Evolutionary conservation across 2,888 invertebrate species (phyloP), one percentile per base, ranked within the genome.

Genomic region (Acleris sparsana): DNA sequence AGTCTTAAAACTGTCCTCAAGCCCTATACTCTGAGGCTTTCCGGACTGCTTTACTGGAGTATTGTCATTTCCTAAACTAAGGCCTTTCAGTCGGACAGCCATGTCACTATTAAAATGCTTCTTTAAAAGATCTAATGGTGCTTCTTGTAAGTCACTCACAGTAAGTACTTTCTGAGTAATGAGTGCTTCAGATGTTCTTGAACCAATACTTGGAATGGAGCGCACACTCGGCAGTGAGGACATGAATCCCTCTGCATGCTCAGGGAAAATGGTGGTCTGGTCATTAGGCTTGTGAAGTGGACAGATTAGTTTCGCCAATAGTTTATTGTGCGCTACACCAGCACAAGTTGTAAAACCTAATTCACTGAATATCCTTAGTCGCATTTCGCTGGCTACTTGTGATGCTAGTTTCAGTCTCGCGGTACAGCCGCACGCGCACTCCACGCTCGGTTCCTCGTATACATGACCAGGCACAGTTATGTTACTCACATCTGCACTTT

Each of bases 241-340:
- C 92, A 97, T 93, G 73, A 97, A 94, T 69, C 92, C 92, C 60
- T 93, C 85, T 9, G 94, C 95, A 76, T 94, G 93, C 70, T 95
- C 94, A 5, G 97, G 96, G 71, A 94, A 95, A 70, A 97, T 89
- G 29, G 95, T 93, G 0, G 97, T 97, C 85, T 97, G 97, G 78
- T 97, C 95, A 83, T 97, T 95, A 6, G 97, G 97, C 83, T 97
- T 97, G 79, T 96, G 93, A 70, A 94, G 87, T 48, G 94, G 93
- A 71, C 96, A 95, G 56, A 94, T 95, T 70, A 97, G 87, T 88
- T 97, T 97, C 3, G 97, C 96, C 78, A 97, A 84, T 67, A 97
- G 85, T 87, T 97, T 97, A 83, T 97, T 97, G 76, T 97, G 96
- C 43, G 96, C 95, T 69, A 97, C 94, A 57, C 97, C 97, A 44